Evolutionary conservation across 2,888 invertebrate species (phyloP).

Genomic region (Dascillus cervinus): DNA sequence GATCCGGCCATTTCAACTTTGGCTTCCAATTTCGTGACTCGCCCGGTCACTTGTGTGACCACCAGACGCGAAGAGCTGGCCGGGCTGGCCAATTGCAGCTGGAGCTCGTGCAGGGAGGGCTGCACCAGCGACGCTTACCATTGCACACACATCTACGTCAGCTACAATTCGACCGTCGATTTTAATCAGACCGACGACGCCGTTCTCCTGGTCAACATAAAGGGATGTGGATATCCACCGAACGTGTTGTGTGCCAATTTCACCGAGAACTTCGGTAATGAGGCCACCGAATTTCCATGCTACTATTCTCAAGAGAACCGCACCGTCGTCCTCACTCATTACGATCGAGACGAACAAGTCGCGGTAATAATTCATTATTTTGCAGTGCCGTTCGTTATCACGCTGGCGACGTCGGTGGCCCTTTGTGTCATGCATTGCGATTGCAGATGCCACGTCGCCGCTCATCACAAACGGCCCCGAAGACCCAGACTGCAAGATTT

Average conservation of each 20-base stretch:
- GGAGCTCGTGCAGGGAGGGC: constrained; percentile 74
- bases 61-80: constrained; percentile 61
- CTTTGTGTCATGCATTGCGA: constrained; percentile 84
- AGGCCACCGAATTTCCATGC: constrained; percentile 59
- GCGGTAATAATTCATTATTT: constrained; percentile 76
- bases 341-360: constrained; percentile 75
- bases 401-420: constrained; percentile 75
- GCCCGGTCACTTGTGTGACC: constrained; percentile 66
- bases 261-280: constrained; percentile 59
- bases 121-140: constrained; percentile 70
- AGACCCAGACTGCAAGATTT: constrained; percentile 56
- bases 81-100: constrained; percentile 70
- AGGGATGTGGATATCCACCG: constrained; percentile 79
- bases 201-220: constrained; percentile 67
- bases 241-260: constrained; percentile 69
- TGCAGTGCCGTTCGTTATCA: constrained; percentile 76
- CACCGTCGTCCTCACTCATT: constrained; percentile 74
- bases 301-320: constrained; percentile 71
- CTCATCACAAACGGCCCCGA: constrained; percentile 54
- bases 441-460: constrained; percentile 65
- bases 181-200: constrained; percentile 45
- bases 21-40: constrained; percentile 66
- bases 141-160: constrained; percentile 60
- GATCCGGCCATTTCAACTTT: constrained; percentile 60
- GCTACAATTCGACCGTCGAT: constrained; percentile 36